Base-by-base conservation (phyloP, 2,113 vertebrate species). In the Peromyscus leucopus region DNA sequence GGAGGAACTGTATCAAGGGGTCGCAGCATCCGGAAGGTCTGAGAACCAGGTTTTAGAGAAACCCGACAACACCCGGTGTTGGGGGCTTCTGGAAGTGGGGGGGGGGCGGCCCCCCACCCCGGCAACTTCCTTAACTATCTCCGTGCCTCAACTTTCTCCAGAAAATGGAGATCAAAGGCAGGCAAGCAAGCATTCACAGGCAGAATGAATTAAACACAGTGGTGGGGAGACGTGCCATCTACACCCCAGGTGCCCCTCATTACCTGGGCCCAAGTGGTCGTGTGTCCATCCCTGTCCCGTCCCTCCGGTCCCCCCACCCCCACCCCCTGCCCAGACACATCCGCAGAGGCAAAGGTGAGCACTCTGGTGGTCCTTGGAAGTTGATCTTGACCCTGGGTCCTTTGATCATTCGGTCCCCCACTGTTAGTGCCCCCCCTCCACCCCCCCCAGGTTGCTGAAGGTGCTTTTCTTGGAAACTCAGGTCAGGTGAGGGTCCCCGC, bases 121-220 rank as follows among this genome's bases (percentile, higher is more conserved):
- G 72, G 79, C 33, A 28, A 75, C 7, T 12, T 8, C 2, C 59
- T 89, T 42, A 42, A 42, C 42, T 3, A 42, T 42, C 42, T 42
- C 42, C 42, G 42, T 42, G 42, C 42, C 42, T 42, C 42, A 7
- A 67, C 46, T 55, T 87, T 39, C 2, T 57, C 93, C 13, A 16
- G 63, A 71, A 93, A 90, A 74, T 4, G 36, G 46, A 46, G 13
- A 1, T 10, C 24, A 19, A 6, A 3, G 7, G 28, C 31, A 51
- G 33, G 84, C 63, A 22, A 16, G 28, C 63, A 22, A 16, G 15
- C 39, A 24, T 31, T 46, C n/a, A 10, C 1, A 13, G 67, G 75
- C 5, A 4, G 12, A 26, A 1, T 0, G 67, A 42, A 55, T 9
- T 4, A 33, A 39, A n/a, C 0, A 16, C 5, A n/a, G 0, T 8